These are phyloP conservation scores for Andrena camellia DNA, from an alignment of 2,888 invertebrate genomes.

Conservation along the genomic window DNA sequence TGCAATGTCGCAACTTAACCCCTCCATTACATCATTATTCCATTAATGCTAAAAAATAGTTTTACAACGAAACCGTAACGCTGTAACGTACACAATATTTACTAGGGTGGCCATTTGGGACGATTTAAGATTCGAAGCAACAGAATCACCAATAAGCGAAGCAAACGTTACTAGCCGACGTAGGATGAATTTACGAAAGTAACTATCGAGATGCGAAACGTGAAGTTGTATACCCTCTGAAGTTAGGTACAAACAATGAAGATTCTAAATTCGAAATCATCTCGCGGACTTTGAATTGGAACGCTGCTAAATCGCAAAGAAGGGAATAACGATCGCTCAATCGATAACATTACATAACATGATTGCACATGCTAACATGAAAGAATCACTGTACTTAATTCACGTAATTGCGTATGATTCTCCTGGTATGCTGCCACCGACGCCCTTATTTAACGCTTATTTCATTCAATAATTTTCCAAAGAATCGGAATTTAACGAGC, in stretches of 20 bases:
- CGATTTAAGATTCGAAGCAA: conserved; percentile 30
- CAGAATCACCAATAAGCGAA: conserved; percentile 15
- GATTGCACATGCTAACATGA: too few relatives aligned
- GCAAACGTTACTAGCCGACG: conserved; percentile 18
- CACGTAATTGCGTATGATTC: not conserved
- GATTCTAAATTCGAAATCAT: not conserved
- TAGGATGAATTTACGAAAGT: not conserved
- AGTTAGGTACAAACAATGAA: not conserved
- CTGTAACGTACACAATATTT: conserved; percentile 13
- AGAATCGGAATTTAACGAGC: conserved; percentile 19
- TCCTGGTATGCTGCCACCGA: not conserved
- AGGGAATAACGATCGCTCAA: too few relatives aligned
- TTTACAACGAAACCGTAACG: not conserved
- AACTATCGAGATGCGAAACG: too few relatives aligned
- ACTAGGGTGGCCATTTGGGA: not conserved
- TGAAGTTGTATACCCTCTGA: not conserved
- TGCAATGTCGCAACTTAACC: conserved; percentile 61
- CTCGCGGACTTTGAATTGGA: not conserved
- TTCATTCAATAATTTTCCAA: conserved; percentile 2
- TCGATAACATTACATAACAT: too few relatives aligned
- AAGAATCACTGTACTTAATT: not conserved
- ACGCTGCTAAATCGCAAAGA: too few relatives aligned
- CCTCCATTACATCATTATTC: conserved; percentile 34
- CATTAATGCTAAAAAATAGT: not conserved
- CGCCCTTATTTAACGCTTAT: not conserved